Evolutionary conservation across 2,888 invertebrate species (phyloP), one percentile per base, ranked within the genome.

Genomic region (Pherbina coryleti): DNA sequence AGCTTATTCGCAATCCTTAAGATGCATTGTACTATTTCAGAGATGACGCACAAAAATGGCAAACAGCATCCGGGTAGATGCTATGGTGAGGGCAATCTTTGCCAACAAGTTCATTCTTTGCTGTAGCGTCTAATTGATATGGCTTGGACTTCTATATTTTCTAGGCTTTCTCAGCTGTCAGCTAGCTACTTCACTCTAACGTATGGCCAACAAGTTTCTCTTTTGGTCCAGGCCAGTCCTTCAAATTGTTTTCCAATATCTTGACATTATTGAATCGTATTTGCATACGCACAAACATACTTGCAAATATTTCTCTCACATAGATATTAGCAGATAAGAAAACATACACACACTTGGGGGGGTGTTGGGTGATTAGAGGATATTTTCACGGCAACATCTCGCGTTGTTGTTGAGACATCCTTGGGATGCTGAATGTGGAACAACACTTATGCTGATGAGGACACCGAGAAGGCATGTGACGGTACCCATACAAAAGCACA

Each of bases 181-280:
- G 79, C 78, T 81, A 72, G 81, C 79, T 79, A 78, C 77, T 77
- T 79, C 79, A 66, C 79, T 81, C 80, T 79, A 80, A 74, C 81
- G 70, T 78, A 71, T 78, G 74, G 37, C n/a, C 69, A 55, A 69
- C 76, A 57, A 73, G 74, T 69, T 79, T 14, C 11, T 60, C 77
- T 72, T 78, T 76, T 72, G 53, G 78, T 73, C 69, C 77, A 75
- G 78, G 77, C 72, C 76, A 78, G 77, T 77, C 62, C 73, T 75
- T 75, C 69, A 74, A 71, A 78, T 80, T 82, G 79, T 80, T 81
- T 78, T 75, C 78, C 72, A 79, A 78, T 79, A 77, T 80, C 79
- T 80, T 80, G 78, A 77, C 78, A 79, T 78, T 78, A 74, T 77
- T 80, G 77, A 78, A 77, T 77, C 75, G 77, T 79, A 75, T 76